These are phyloP conservation scores for Salvelinus namaycush DNA, from an alignment of 2,113 vertebrate species.

Conservation along the genomic window DNA sequence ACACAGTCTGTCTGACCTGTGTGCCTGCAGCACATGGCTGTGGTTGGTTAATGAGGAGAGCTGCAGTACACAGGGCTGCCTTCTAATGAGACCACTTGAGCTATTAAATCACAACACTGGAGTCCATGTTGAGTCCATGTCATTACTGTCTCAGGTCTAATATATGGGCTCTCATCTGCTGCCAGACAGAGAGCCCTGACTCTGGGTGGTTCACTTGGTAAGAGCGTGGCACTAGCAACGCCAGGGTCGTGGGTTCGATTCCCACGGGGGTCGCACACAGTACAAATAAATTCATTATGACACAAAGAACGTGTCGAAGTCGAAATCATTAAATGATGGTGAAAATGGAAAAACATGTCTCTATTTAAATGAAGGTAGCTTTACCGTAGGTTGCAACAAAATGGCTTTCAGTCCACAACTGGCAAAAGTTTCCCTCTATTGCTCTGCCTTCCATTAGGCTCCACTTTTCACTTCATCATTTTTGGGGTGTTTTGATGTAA, in stretches of 20 bases:
- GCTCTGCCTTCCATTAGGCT: background rate
- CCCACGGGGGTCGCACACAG: too few species aligned
- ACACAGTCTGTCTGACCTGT: slow-evolving; percentile 66
- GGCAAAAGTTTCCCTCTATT: background rate
- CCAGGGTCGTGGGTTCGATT: too few species aligned
- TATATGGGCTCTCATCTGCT: slow-evolving; percentile 52
- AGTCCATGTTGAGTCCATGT: slow-evolving; percentile 57
- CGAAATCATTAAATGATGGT: too few species aligned
- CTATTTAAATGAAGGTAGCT: too few species aligned
- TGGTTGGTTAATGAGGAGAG: slow-evolving; percentile 92
- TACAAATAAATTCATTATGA: too few species aligned
- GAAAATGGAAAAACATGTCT: too few species aligned
- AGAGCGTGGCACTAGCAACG: too few species aligned
- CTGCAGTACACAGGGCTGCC: slow-evolving; percentile 85
- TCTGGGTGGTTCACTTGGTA: background rate
- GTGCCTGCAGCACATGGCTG: slow-evolving; percentile 91
- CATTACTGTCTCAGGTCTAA: slow-evolving; percentile 64
- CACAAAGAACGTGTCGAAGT: too few species aligned
- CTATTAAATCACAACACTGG: slow-evolving; percentile 80
- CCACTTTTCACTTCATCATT: background rate
- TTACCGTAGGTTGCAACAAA: background rate
- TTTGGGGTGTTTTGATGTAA: background rate
- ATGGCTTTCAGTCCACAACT: background rate
- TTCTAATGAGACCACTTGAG: slow-evolving; percentile 98
- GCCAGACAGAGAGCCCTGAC: background rate